Conservation (phyloP, 2,797 vertebrate genomes). For the Sebastes taczanowskii region DNA sequence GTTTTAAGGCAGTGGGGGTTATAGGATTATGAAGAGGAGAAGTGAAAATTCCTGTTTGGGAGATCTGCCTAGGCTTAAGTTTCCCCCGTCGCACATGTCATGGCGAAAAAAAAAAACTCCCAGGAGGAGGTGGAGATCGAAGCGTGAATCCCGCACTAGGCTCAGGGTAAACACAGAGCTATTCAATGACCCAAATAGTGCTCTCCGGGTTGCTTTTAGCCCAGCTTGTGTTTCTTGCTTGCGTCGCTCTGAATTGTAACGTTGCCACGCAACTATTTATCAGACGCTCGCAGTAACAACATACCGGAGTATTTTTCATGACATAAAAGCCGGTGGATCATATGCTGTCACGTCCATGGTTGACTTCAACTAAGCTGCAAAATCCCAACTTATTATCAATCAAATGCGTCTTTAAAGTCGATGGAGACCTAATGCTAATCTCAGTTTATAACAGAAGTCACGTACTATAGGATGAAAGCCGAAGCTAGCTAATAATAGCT, state of each 20-base stretch:
- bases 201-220: constrained; percentile 58
- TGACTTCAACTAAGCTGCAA: constrained; percentile 22
- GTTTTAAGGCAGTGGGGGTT: constrained; percentile 76
- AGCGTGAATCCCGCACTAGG: constrained; percentile 69
- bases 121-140: constrained; percentile 66
- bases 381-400: not conserved
- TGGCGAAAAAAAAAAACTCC: constrained; percentile 74
- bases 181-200: constrained; percentile 69
- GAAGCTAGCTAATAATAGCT: not conserved
- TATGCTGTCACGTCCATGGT: constrained; percentile 20
- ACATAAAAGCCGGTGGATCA: constrained; percentile 51
- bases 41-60: constrained; percentile 86
- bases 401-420: not conserved
- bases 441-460: not conserved
- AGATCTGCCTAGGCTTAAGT: constrained; percentile 78
- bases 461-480: not conserved
- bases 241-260: constrained; percentile 56
- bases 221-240: constrained; percentile 62
- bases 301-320: constrained; percentile 47
- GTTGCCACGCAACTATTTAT: constrained; percentile 66
- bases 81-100: constrained; percentile 71
- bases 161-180: constrained; percentile 72
- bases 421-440: not conserved
- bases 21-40: constrained; percentile 75
- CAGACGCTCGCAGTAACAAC: constrained; percentile 44